Evolutionary conservation across 2,888 invertebrate genomes (phyloP).

Genomic region (Chaetogeoica ovagalla): DNA sequence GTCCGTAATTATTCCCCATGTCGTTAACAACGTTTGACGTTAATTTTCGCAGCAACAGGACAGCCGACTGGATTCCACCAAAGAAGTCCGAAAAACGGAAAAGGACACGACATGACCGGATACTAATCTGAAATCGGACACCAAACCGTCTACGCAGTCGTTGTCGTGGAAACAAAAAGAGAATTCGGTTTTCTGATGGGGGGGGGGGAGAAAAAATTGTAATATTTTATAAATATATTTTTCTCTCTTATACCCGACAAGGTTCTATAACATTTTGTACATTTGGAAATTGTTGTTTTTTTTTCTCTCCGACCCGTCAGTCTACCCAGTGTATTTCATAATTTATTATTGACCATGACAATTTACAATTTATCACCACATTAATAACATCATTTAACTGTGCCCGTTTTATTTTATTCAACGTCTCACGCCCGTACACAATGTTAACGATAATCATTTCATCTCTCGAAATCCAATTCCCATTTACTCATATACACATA

Average conservation of each 20-base stretch:
- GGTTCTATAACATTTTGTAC: no score
- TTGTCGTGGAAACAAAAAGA: slow-evolving; percentile 11
- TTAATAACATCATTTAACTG: no score
- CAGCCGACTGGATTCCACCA: slow-evolving; percentile 45
- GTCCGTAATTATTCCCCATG: neutral
- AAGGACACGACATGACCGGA: slow-evolving; percentile 46
- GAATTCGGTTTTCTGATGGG: neutral
- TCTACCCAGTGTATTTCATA: no score
- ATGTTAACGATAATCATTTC: no score
- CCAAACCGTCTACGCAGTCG: slow-evolving; percentile 39
- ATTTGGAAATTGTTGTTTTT: no score
- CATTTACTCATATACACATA: no score
- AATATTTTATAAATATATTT: slow-evolving; percentile 25
- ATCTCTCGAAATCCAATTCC: no score
- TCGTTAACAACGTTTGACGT: neutral
- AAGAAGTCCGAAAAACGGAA: slow-evolving; percentile 45
- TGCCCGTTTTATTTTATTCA: no score
- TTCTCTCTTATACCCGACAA: neutral
- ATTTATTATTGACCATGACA: no score
- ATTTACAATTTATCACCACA: no score
- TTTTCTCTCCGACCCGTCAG: no score
- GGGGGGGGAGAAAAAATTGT: neutral
- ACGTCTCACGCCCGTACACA: no score
- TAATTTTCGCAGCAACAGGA: slow-evolving; percentile 2
- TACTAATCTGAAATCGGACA: slow-evolving; percentile 38